Percentiles rank a stretch among this genome's conserved stretches.
Evolutionary conservation across 1,140 invertebrate genomes (phyloP).

Genomic region (Drosophila nannoptera): DNA sequence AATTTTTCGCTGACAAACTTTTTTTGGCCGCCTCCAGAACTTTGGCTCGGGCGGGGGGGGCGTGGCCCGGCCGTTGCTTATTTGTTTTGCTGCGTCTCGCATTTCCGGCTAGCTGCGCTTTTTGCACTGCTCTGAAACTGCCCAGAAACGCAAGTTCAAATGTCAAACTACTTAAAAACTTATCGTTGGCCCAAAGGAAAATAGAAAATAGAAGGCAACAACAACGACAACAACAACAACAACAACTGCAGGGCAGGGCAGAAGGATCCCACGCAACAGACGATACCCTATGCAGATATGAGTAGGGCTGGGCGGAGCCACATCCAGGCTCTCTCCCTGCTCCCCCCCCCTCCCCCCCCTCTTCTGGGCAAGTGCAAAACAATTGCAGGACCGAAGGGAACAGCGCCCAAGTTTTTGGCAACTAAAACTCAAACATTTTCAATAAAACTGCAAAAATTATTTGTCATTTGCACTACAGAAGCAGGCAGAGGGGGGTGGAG

Average conservation of each 20-base stretch:
- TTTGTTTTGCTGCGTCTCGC: conserved; percentile 73
- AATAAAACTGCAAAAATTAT: conserved; percentile 76
- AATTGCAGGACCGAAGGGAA: conserved; percentile 37
- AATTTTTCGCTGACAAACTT: conserved; percentile 74
- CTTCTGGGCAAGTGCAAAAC: background rate
- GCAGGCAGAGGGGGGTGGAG: background rate
- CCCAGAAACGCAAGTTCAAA: conserved; percentile 67
- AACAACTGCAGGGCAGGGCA: too few species aligned
- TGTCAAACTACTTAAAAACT: conserved; percentile 77
- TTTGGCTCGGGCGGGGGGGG: background rate
- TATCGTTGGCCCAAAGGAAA: conserved; percentile 69
- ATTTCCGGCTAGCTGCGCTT: conserved; percentile 74
- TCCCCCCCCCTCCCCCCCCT: background rate
- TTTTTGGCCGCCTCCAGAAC: conserved; percentile 14
- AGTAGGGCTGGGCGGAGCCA: too few species aligned
- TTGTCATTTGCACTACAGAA: conserved; percentile 52
- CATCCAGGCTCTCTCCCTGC: too few species aligned
- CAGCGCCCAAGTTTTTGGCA: conserved; percentile 46
- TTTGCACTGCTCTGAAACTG: conserved; percentile 71
- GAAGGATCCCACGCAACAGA: too few species aligned
- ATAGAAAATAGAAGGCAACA: background rate
- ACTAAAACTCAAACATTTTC: conserved; percentile 75
- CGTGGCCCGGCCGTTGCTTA: conserved; percentile 43
- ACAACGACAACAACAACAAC: too few species aligned
- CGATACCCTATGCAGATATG: too few species aligned